A percentile compares a stretch with the other conserved stretches of the same genome.
Conservation (phyloP, 2,888 invertebrate species). For the Eupithecia exiguata region DNA sequence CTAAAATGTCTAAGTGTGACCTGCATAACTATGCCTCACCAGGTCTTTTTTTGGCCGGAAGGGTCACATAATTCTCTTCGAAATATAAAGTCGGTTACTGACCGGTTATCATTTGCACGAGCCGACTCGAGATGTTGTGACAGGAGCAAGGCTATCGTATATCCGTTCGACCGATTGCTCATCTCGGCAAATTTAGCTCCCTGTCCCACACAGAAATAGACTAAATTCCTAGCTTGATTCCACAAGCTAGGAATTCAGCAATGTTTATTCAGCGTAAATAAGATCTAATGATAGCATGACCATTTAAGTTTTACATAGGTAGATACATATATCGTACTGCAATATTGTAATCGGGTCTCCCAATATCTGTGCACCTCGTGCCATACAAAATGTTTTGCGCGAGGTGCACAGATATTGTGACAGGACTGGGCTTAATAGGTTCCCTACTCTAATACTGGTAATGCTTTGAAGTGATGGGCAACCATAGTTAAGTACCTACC, state of each 20-base stretch:
- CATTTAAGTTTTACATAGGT: neutral
- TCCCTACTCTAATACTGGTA: no score
- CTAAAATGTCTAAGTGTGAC: neutral
- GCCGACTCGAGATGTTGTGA: neutral
- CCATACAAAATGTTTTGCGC: no score
- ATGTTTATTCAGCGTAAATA: neutral
- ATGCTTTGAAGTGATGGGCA: no score
- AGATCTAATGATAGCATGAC: neutral
- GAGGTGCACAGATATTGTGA: no score
- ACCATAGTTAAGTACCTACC: neutral
- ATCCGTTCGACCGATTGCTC: neutral
- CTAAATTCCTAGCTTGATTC: neutral
- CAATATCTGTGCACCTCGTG: no score
- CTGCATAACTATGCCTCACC: neutral
- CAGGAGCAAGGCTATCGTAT: neutral
- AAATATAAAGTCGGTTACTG: neutral
- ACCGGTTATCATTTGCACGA: neutral
- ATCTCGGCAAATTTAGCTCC: neutral
- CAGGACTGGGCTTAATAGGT: neutral
- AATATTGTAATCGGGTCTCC: no score
- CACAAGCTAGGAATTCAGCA: no score
- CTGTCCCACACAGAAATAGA: neutral
- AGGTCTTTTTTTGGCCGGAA: neutral
- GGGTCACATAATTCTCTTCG: neutral
- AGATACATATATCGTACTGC: no score